A percentile compares a stretch with the other conserved stretches of the same genome.
Evolutionary conservation across 1,140 invertebrate genomes (phyloP).

Genomic region (Drosophila varians): DNA sequence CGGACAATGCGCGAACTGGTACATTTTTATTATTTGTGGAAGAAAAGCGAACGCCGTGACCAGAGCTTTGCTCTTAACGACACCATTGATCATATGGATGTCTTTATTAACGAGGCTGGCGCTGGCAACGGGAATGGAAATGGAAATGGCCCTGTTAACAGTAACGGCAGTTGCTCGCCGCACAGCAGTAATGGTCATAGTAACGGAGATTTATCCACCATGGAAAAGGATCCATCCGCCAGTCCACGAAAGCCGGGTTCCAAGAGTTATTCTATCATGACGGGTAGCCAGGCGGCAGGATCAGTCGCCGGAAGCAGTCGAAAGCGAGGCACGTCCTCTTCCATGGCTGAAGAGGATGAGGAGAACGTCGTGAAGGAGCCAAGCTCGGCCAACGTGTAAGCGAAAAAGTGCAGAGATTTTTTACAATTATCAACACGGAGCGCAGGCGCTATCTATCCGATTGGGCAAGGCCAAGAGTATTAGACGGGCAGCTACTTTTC

Average conservation of each 20-base stretch:
- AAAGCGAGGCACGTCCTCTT: slow-evolving; percentile 45
- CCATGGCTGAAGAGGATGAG: slow-evolving; percentile 31
- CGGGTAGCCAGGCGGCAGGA: slow-evolving; percentile 30
- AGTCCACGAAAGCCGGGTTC: slow-evolving; percentile 30
- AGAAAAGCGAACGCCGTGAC: slow-evolving; percentile 99
- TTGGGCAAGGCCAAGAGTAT: slow-evolving; percentile 34
- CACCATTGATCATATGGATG: slow-evolving; percentile 82
- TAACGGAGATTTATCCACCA: slow-evolving; percentile 16
- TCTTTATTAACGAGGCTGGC: slow-evolving; percentile 70
- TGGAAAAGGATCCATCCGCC: slow-evolving; percentile 26
- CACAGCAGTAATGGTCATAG: slow-evolving; percentile 33
- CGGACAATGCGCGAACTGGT: slow-evolving; percentile 98
- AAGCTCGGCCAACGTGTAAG: slow-evolving; percentile 13
- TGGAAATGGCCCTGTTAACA: slow-evolving; percentile 8
- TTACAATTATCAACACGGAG: slow-evolving; percentile 27
- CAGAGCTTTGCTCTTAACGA: slow-evolving; percentile 73
- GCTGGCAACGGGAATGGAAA: slow-evolving; percentile 43
- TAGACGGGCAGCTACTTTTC: slow-evolving; percentile 18
- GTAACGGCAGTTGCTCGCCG: slow-evolving; percentile 34
- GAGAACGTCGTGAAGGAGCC: slow-evolving; percentile 26
- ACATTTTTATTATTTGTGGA: slow-evolving; percentile 99
- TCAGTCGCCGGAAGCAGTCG: slow-evolving; percentile 19
- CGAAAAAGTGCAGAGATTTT: neutral
- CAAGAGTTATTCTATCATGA: slow-evolving; percentile 74
- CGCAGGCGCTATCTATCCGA: slow-evolving; percentile 53